Percentiles rank a stretch among this genome's conserved stretches.
phyloP scores from a whole-genome alignment of 2,888 invertebrate genomes.

The Eurytoma adleriae region DNA sequence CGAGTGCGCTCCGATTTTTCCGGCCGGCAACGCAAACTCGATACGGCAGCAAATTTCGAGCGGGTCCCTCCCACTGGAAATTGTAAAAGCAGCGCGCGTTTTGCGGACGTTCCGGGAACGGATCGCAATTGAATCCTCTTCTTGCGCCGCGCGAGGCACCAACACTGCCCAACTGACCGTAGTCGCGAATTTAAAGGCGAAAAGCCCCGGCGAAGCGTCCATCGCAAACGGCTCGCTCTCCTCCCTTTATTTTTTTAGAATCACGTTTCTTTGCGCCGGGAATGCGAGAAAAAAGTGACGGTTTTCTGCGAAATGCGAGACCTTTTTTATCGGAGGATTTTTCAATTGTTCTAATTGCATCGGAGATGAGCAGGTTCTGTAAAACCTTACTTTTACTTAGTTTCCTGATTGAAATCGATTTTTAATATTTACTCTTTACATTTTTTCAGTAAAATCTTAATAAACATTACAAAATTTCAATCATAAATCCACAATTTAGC shows the following conservation, averaged over 20 bases:
- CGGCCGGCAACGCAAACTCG: neutral
- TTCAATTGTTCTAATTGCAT: neutral
- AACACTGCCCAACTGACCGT: slow-evolving; percentile 41
- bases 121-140: slow-evolving; percentile 53
- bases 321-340: slow-evolving; percentile 10
- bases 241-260: neutral
- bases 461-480: no score
- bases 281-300: slow-evolving; percentile 31
- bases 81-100: slow-evolving; percentile 43
- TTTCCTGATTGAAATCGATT: no score
- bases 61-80: slow-evolving; percentile 38
- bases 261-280: slow-evolving; percentile 11
- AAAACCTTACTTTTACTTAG: no score
- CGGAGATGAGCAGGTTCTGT: no score
- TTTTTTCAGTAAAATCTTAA: no score
- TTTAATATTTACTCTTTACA: no score
- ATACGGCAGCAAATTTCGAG: slow-evolving; percentile 34
- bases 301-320: slow-evolving; percentile 24
- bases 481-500: no score
- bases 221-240: neutral
- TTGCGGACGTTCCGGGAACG: slow-evolving; percentile 44
- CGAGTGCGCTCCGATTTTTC: neutral
- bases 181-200: slow-evolving; percentile 40
- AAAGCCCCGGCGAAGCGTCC: slow-evolving; percentile 1
- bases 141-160: slow-evolving; percentile 18